A percentile compares a stretch with the other conserved stretches of the same genome.
Conservation (phyloP, 1,140 invertebrate species). For the Drosophila persimilis region DNA sequence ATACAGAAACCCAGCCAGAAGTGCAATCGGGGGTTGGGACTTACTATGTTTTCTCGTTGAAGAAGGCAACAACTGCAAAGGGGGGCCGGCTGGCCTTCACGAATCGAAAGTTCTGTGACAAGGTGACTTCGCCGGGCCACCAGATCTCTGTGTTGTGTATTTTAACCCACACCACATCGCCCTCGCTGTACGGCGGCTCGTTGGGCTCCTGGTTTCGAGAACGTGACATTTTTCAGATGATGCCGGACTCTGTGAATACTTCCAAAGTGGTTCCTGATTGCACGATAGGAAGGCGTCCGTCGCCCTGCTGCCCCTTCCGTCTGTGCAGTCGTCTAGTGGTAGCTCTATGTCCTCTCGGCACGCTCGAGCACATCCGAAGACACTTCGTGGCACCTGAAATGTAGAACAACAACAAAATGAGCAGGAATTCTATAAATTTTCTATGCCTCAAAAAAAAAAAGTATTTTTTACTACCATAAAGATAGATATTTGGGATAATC, state of each 20-base stretch:
- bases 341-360: not conserved
- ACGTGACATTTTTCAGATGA: conserved; percentile 40
- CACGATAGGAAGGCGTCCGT: too few species aligned
- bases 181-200: conserved; percentile 85
- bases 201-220: conserved; percentile 47
- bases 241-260: not conserved
- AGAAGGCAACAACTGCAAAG: conserved; percentile 91
- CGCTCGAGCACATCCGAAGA: too few species aligned
- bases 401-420: not conserved
- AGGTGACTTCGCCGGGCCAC: conserved; percentile 91
- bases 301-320: not conserved
- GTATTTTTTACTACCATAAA: too few species aligned
- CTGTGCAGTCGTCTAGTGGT: not conserved
- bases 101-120: conserved; percentile 74
- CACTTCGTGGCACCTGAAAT: conserved; percentile 2
- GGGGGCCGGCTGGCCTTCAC: conserved; percentile 87
- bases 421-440: not conserved
- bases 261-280: too few species aligned
- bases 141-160: conserved; percentile 86
- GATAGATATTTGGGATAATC: too few species aligned
- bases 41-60: conserved; percentile 92
- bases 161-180: conserved; percentile 93
- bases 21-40: conserved; percentile 63
- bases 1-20: not conserved
- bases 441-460: too few species aligned